Evolutionary conservation across 2,888 invertebrate genomes (phyloP), one percentile per base, ranked within the genome.

Genomic region (Lithosia quadra): DNA sequence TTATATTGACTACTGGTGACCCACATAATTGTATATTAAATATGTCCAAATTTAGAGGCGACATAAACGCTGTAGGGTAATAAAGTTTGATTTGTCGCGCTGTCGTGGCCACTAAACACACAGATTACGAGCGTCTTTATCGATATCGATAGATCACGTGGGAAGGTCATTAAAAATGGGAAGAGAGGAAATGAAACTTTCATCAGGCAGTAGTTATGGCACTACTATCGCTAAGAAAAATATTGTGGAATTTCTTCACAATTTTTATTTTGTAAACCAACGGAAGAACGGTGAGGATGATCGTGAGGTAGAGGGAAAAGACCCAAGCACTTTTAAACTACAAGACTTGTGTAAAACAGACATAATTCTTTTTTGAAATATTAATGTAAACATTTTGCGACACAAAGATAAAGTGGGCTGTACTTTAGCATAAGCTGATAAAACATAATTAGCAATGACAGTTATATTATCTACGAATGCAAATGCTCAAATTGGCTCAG

Each of bases 11-110:
- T 68, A 62, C 74, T 65, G 76, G 73, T 80, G 82, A 80, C 81
- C 80, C 60, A 75, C 71, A 68, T 76, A 65, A 75, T 66, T 59
- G 24, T 28, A 59, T 60, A 71, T 76, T 72, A 76, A 77, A 74
- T 63, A 65, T 71, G 67, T 71, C 56, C 59, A 66, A 74, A 69
- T 80, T 76, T 65, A 68, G 59, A 71, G 61, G 65, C 55, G 66
- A 71, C 57, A 55, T 67, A 66, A 64, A 73, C 67, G 63, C 67
- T 71, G 56, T 55, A 59, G 59, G 28, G 70, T 60, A 60, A 75
- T 82, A 78, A 80, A 75, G 63, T 28, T 71, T 82, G 76, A 80
- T 76, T 69, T 71, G 73, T 73, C 56, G 59, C 73, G 68, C 59
- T 65, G 68, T 72, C 69, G 22, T 24, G 65, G 64, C 62, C 59